Evolutionary conservation across 2,113 vertebrate genomes (phyloP).

Genomic region (Cheirogaleus medius): DNA sequence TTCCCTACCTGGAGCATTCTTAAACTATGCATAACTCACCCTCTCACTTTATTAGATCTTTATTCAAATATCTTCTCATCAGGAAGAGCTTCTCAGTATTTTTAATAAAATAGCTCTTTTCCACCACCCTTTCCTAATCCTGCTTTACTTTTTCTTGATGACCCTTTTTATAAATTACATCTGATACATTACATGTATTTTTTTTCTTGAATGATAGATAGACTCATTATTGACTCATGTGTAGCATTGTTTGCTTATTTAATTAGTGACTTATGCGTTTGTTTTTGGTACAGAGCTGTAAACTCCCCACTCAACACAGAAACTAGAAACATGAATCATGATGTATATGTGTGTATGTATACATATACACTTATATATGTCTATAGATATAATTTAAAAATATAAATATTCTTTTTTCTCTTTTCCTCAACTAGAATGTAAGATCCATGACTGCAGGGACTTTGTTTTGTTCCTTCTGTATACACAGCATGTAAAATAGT

Average conservation of each 20-base stretch:
- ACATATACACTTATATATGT: not conserved
- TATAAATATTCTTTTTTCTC: not conserved
- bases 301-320: not conserved
- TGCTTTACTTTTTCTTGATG: no score
- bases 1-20: not conserved
- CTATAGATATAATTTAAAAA: not conserved
- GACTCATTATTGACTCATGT: not conserved
- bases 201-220: not conserved
- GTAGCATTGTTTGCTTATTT: not conserved
- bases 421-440: not conserved
- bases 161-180: not conserved
- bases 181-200: not conserved
- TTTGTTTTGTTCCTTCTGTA: not conserved
- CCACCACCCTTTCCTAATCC: no score
- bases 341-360: not conserved
- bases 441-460: not conserved
- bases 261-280: not conserved
- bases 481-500: not conserved
- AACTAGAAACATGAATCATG: not conserved
- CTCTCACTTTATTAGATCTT: not conserved
- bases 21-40: not conserved
- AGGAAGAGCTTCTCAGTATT: not conserved
- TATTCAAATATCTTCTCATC: not conserved
- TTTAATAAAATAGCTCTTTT: not conserved
- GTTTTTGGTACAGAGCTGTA: not conserved